These are phyloP conservation scores for Laupala kohalensis DNA, from an alignment of 1,140 invertebrate species.

Conservation along the genomic window DNA sequence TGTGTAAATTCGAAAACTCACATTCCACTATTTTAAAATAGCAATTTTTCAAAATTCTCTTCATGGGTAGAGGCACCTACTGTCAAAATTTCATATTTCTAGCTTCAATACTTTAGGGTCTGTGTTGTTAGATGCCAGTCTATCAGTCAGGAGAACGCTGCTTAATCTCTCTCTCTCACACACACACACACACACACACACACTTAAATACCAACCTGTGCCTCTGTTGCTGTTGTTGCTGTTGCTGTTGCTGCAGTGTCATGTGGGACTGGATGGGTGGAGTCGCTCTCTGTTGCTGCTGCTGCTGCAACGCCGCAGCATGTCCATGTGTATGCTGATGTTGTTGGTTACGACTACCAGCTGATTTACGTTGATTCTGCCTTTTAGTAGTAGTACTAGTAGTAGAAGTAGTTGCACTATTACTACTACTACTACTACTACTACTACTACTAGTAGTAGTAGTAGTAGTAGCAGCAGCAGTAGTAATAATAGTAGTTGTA, in stretches of 20 bases:
- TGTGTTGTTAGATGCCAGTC: too few relatives aligned
- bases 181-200: too few relatives aligned
- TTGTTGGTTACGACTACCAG: slow-evolving; percentile 23
- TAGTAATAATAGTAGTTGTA: slow-evolving; percentile 25
- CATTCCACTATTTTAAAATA: too few relatives aligned
- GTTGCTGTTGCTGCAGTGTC: background rate
- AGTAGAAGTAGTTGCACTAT: slow-evolving; percentile 14
- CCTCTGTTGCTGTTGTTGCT: background rate
- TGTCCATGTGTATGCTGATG: slow-evolving; percentile 26
- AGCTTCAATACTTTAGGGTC: too few relatives aligned
- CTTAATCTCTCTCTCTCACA: too few relatives aligned
- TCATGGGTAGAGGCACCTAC: too few relatives aligned
- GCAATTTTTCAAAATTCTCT: too few relatives aligned
- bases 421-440: slow-evolving; percentile 18
- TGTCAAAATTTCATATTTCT: too few relatives aligned
- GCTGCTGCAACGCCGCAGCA: slow-evolving; percentile 20
- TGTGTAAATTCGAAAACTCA: too few relatives aligned
- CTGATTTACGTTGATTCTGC: slow-evolving; percentile 23
- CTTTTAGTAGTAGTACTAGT: background rate
- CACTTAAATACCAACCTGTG: background rate
- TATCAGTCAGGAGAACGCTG: too few relatives aligned
- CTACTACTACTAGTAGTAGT: slow-evolving; percentile 23
- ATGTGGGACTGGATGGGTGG: slow-evolving; percentile 36
- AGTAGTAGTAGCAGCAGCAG: slow-evolving; percentile 21
- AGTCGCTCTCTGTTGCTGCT: slow-evolving; percentile 32